These are phyloP conservation scores for Clistopyga incitator DNA, from an alignment of 2,888 invertebrate species.

Conservation along the genomic window DNA sequence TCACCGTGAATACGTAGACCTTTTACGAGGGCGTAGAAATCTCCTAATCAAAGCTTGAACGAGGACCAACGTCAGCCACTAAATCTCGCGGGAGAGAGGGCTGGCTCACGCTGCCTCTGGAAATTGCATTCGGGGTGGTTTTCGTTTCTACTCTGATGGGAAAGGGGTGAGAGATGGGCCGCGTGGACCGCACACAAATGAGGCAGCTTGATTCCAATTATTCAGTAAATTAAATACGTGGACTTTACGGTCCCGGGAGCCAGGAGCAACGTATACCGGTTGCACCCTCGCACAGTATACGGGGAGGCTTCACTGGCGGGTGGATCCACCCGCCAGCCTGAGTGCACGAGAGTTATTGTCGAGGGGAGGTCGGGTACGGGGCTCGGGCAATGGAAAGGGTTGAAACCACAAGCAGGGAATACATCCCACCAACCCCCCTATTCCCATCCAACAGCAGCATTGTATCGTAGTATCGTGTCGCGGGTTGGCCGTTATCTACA, in stretches of 20 bases:
- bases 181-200: conserved; percentile 79
- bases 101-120: conserved; percentile 46
- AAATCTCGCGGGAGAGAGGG: conserved; percentile 37
- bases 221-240: conserved; percentile 84
- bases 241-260: conserved; percentile 77
- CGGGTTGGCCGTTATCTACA: conserved; percentile 74
- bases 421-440: conserved; percentile 43
- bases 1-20: conserved; percentile 38
- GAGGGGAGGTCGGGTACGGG: conserved; percentile 59
- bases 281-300: conserved; percentile 36
- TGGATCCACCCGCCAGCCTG: conserved; percentile 37
- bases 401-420: conserved; percentile 62
- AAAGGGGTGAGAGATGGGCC: conserved; percentile 50
- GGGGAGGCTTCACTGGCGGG: conserved; percentile 30
- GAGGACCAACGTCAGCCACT: conserved; percentile 37
- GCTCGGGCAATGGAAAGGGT: conserved; percentile 58
- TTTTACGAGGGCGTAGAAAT: conserved; percentile 66
- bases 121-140: conserved; percentile 62
- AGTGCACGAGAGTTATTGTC: conserved; percentile 75
- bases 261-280: conserved; percentile 35
- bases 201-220: conserved; percentile 84
- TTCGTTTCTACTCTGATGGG: conserved; percentile 50
- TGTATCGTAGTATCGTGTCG: conserved; percentile 70
- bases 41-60: conserved; percentile 63
- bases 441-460: conserved; percentile 59